Conservation (phyloP, 2,113 vertebrate genomes). For the Cardinalis cardinalis region DNA sequence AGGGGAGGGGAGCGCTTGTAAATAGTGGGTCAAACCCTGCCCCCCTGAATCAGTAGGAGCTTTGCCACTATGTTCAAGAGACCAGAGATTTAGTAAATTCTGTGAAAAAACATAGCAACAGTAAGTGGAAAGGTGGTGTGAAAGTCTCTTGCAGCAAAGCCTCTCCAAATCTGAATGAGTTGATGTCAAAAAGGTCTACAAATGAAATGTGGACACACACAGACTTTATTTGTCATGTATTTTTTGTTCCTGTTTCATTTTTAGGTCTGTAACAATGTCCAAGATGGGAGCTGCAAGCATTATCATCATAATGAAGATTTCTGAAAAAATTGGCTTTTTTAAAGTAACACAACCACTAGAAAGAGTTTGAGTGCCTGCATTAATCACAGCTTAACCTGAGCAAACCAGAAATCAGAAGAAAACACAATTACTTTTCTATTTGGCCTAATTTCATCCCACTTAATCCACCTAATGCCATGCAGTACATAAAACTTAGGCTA, state of each 20-base stretch:
- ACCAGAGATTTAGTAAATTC: background rate
- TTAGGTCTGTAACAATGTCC: background rate
- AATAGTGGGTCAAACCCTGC: background rate
- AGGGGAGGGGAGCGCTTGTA: background rate
- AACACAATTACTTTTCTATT: background rate
- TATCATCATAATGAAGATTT: background rate
- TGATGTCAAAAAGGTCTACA: background rate
- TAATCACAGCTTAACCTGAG: background rate
- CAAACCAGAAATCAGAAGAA: background rate
- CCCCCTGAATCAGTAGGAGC: background rate
- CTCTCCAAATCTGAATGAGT: background rate
- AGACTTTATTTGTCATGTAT: background rate
- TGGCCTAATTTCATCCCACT: background rate
- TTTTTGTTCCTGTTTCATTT: background rate
- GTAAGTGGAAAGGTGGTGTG: background rate
- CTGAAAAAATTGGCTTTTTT: background rate
- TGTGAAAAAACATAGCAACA: background rate
- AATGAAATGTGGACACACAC: background rate
- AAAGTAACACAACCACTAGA: background rate
- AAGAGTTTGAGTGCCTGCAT: background rate
- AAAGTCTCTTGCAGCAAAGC: background rate
- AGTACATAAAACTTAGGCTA: background rate
- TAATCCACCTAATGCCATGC: background rate
- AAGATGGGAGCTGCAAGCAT: background rate
- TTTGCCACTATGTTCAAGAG: background rate